Base-by-base conservation (phyloP, 2,797 vertebrate genomes). In the Pseudomugil gertrudae region DNA sequence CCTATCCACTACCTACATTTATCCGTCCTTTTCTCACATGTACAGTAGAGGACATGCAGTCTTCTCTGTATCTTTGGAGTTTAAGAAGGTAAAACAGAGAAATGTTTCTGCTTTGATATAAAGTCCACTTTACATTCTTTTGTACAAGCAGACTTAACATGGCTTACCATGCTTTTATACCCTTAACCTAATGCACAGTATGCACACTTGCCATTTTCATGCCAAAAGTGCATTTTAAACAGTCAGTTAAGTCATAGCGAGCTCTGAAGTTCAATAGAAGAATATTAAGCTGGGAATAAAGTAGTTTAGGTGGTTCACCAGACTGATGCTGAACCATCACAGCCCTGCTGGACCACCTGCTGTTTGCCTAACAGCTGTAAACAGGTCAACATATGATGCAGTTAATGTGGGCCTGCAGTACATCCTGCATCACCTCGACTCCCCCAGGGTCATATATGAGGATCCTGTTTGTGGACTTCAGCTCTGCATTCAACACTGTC, bases 11-110 rank as follows among this genome's bases (percentile, higher is more conserved):
- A 52, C 32, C 53, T 63, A 43, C 52, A 24, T 52, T 33, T 33
- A n/a, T 75, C 76, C 69, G 58, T 69, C 58, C 24, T 52, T 63
- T 60, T 57, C 66, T 80, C 57, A 69, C 11, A 72, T 33, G 58
- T 38, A 64, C 47, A 51, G 45, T 38, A 58, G 14, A 40, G 13
- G 27, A 56, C 45, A 45, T 40, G 4, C 17, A 15, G 36, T 54
- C 30, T 66, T 59, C 29, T 27, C 30, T 72, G 19, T 32, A 64
- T 66, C 35, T 21, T 11, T 17, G 40, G 58, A 17, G 33, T 59
- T 2, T 33, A 59, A n/a, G 24, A 30, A 32, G 59, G 9, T 9
- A 23, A 36, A 32, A 24, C 6, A 23, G 26, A 23, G 14, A 43
- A 56, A 55, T 33, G n/a, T 23, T 9, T 35, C n/a, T 2, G 2